Base-by-base conservation (phyloP, 2,888 invertebrate species). In the Heliconius charithonia region DNA sequence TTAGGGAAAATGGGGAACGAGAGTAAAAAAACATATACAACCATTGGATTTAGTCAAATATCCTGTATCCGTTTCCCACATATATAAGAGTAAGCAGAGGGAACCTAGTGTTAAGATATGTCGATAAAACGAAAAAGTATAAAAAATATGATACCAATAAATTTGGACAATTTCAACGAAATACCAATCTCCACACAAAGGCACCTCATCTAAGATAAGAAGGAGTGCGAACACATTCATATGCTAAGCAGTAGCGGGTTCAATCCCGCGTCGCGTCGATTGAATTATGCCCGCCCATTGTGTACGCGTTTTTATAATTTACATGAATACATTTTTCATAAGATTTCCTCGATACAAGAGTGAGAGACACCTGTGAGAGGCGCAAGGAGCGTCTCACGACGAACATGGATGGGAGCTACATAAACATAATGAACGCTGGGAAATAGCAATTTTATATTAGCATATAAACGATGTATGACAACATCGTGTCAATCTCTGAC, bases 281-380 rank as follows among this genome's bases (percentile, higher is more conserved):
- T 79, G 81, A 81, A 81, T 81, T 79, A 80, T 79, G 71, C 67
- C 76, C 25, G 69, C 19, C 75, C 75, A 79, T 81, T 79, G 79
- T 79, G 78, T 75, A 73, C 66, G 41, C n/a, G 71, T 16, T 67
- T 41, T 76, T 76, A 71, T 72, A 69, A 77, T 81, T 75, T 77
- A 79, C 79, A 81, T 81, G 72, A 72, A 72, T 72, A 81, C 75
- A 77, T 81, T 72, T 79, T 79, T 79, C 80, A 80, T 81, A 66
- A 75, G 75, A 70, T 65, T 63, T 62, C 59, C 59, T 67, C 59
- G 72, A 37, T 71, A 71, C 72, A 72, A 32, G 72, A 72, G 32
- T 72, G 59, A 72, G 16, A 56, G 72, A 72, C 72, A 72, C 72
- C 72, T 72, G 59, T 72, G 72, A 56, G 59, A 59, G 72, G 59